These are phyloP conservation scores for Heliconius ismenius DNA, from an alignment of 2,888 invertebrate species.

Conservation along the genomic window DNA sequence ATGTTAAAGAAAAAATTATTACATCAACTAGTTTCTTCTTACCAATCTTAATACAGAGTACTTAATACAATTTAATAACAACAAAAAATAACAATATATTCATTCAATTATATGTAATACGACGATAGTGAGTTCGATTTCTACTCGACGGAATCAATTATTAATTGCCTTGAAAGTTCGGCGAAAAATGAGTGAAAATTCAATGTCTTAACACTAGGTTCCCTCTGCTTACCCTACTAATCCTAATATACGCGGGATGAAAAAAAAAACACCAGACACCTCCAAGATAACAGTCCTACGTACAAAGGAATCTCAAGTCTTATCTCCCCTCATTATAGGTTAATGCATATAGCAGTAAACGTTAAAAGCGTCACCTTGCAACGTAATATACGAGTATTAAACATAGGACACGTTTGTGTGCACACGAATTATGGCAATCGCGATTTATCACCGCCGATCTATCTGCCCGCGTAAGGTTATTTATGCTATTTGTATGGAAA, in stretches of 20 bases:
- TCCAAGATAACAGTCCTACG: neutral
- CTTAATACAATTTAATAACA: neutral
- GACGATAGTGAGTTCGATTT: neutral
- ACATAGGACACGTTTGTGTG: constrained; percentile 20
- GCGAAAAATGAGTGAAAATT: too few relatives aligned
- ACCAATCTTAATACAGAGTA: neutral
- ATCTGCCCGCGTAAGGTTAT: neutral
- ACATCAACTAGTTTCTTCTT: too few relatives aligned
- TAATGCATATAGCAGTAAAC: neutral
- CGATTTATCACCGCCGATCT: constrained; percentile 1
- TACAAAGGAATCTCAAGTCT: neutral
- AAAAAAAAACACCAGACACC: neutral
- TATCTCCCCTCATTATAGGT: neutral
- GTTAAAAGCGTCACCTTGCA: constrained; percentile 19
- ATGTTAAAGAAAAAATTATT: too few relatives aligned
- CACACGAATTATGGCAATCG: constrained; percentile 23
- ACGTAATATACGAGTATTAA: constrained; percentile 3
- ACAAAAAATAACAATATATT: neutral
- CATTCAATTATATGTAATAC: neutral
- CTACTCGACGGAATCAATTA: neutral
- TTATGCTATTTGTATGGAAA: too few relatives aligned
- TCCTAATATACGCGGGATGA: too few relatives aligned
- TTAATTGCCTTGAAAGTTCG: neutral
- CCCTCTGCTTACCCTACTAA: too few relatives aligned
- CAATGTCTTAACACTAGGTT: too few relatives aligned